Conservation (phyloP, 2,888 invertebrate species). For the Merodon equestris region DNA sequence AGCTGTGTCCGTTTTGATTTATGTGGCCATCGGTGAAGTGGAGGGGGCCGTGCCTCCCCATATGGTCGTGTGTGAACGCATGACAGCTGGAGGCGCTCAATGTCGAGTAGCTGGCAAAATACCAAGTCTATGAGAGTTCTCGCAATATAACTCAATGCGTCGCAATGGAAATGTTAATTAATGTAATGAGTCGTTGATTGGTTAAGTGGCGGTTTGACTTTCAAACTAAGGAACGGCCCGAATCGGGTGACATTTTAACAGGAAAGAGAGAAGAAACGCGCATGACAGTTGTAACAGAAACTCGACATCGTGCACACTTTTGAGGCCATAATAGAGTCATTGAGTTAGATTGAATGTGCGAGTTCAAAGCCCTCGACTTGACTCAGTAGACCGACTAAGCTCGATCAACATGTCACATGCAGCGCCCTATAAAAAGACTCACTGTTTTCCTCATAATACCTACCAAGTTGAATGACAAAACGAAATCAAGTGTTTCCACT, state of each 20-base stretch:
- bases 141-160: slow-evolving; percentile 53
- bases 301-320: too few relatives aligned
- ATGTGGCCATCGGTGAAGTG: slow-evolving; percentile 9
- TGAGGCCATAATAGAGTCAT: too few relatives aligned
- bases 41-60: slow-evolving; percentile 1
- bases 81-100: slow-evolving; percentile 56
- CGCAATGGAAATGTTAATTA: slow-evolving; percentile 65
- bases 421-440: too few relatives aligned
- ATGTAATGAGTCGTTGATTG: slow-evolving; percentile 62
- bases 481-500: too few relatives aligned
- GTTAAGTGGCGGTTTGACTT: slow-evolving; percentile 59
- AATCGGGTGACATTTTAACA: slow-evolving; percentile 47
- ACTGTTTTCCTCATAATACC: too few relatives aligned
- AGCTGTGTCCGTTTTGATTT: not conserved
- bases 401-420: too few relatives aligned
- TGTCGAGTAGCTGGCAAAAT: slow-evolving; percentile 54
- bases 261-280: too few relatives aligned
- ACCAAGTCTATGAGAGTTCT: slow-evolving; percentile 49
- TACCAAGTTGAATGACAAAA: too few relatives aligned
- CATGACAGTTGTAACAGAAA: too few relatives aligned
- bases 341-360: too few relatives aligned
- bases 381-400: too few relatives aligned
- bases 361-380: too few relatives aligned
- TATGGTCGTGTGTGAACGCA: slow-evolving; percentile 1
- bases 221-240: slow-evolving; percentile 41